A percentile compares a stretch with the other conserved stretches of the same genome.
Conservation (phyloP, 2,797 vertebrate species). For the Parauchenoglanis punctatus region DNA sequence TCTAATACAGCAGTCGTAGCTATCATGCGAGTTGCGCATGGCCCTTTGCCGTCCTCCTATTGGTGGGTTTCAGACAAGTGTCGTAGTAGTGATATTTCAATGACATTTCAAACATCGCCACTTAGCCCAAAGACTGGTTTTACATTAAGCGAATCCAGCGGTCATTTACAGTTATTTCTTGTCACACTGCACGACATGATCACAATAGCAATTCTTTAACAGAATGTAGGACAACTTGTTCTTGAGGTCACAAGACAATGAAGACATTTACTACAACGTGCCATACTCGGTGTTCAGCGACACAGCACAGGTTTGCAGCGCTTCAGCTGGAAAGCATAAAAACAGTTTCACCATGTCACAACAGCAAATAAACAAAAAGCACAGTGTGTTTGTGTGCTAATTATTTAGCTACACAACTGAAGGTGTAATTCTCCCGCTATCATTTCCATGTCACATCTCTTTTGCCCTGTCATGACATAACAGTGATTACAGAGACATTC, state of each 20-base stretch:
- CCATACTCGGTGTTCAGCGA: neutral
- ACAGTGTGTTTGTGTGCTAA: neutral
- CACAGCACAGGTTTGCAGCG: neutral
- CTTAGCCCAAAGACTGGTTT: neutral
- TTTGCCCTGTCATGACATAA: neutral
- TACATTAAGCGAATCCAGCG: neutral
- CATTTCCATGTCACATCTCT: neutral
- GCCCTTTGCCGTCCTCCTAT: neutral
- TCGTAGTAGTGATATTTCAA: neutral
- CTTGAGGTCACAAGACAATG: neutral
- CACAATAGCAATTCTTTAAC: too few relatives aligned
- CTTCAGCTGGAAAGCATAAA: neutral
- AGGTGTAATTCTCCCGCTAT: neutral
- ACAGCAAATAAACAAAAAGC: neutral
- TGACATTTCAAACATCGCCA: neutral
- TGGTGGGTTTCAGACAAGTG: neutral
- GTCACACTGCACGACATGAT: neutral
- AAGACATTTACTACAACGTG: neutral
- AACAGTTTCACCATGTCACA: neutral
- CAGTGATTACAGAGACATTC: neutral
- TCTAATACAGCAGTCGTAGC: neutral
- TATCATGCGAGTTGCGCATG: neutral
- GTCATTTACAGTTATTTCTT: too few relatives aligned
- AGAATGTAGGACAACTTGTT: neutral
- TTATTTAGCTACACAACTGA: neutral